A percentile compares a stretch with the other conserved stretches of the same genome.
These are phyloP conservation scores for Pasiphila rectangulata DNA, from an alignment of 2,888 invertebrate species.

Conservation along the genomic window DNA sequence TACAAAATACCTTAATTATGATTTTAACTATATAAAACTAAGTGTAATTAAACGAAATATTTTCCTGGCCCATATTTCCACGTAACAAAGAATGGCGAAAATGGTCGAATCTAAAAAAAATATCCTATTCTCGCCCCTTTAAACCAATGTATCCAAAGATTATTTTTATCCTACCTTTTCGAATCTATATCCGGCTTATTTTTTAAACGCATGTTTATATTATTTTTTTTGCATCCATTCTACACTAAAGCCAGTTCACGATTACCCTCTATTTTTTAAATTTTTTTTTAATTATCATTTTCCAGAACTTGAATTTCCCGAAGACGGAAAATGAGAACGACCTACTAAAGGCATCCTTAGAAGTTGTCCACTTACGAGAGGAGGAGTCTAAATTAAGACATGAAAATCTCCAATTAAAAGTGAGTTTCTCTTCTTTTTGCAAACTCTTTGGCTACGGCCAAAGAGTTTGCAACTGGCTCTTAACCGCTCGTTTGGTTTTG, in stretches of 20 bases:
- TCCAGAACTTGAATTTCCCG: slow-evolving; percentile 60
- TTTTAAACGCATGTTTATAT: slow-evolving; percentile 40
- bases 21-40: too few relatives aligned
- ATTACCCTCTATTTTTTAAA: slow-evolving; percentile 42
- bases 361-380: slow-evolving; percentile 88
- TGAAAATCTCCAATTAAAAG: slow-evolving; percentile 93
- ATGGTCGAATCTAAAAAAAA: too few relatives aligned
- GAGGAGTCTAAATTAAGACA: slow-evolving; percentile 89
- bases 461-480: slow-evolving; percentile 16
- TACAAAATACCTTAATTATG: too few relatives aligned
- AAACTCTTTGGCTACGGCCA: too few relatives aligned
- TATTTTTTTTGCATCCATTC: slow-evolving; percentile 7
- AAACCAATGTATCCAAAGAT: slow-evolving; percentile 3
- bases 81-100: too few relatives aligned
- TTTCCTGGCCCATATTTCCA: too few relatives aligned
- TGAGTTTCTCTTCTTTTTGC: too few relatives aligned
- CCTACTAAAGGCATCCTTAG: slow-evolving; percentile 85
- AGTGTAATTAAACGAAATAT: too few relatives aligned
- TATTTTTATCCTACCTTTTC: not conserved
- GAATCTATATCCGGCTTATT: slow-evolving; percentile 4
- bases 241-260: slow-evolving; percentile 7
- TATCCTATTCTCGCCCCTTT: too few relatives aligned
- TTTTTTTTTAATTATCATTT: slow-evolving; percentile 36
- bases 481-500: too few relatives aligned
- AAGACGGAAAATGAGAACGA: slow-evolving; percentile 70